Conservation (phyloP, 2,888 invertebrate species). For the Aphidius colemani region DNA sequence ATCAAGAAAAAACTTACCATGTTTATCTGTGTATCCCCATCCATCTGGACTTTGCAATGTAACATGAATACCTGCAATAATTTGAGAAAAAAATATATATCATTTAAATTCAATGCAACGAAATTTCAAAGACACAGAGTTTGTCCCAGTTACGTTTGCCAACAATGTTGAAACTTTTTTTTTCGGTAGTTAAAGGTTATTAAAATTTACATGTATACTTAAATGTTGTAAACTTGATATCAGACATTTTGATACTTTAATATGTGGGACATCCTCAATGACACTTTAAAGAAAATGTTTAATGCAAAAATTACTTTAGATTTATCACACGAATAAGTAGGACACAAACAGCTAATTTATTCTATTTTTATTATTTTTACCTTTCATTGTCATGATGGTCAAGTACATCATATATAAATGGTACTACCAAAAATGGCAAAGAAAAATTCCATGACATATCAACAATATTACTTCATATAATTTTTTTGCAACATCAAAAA, state of each 20-base stretch:
- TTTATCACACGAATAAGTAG: background rate
- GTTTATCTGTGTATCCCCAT: conserved; percentile 45
- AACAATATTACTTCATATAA: too few species aligned
- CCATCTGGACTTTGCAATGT: conserved; percentile 28
- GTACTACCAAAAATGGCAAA: too few species aligned
- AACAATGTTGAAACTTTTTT: background rate
- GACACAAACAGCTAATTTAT: background rate
- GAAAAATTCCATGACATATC: too few species aligned
- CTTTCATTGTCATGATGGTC: too few species aligned
- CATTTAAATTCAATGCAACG: too few species aligned
- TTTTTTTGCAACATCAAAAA: too few species aligned
- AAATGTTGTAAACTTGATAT: background rate
- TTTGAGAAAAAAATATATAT: background rate
- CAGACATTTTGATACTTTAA: too few species aligned
- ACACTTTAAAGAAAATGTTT: too few species aligned
- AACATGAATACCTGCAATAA: conserved; percentile 36
- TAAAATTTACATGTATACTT: background rate
- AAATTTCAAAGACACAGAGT: background rate
- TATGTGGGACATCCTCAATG: too few species aligned
- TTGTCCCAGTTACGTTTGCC: background rate
- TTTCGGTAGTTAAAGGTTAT: background rate
- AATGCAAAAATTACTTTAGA: too few species aligned
- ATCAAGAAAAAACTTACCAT: conserved; percentile 38
- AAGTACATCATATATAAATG: too few species aligned
- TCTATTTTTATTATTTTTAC: background rate